A percentile compares a stretch with the other conserved stretches of the same genome.
These are phyloP conservation scores for Haplochromis burtoni DNA, from an alignment of 2,113 vertebrate genomes.

Conservation along the genomic window DNA sequence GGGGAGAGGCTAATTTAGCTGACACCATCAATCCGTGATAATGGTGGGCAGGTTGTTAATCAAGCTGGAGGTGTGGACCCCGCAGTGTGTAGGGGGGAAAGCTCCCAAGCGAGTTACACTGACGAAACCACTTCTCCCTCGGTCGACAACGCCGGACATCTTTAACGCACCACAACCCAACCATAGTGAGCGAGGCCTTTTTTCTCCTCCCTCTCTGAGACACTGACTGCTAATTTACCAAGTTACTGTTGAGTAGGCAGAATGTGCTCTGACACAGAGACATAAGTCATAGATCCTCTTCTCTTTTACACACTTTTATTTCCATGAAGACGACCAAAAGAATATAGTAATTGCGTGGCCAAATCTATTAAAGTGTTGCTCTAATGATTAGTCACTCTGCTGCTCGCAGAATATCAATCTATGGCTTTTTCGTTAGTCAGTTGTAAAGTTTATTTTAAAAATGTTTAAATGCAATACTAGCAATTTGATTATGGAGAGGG, in stretches of 20 bases:
- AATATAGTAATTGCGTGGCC: not conserved
- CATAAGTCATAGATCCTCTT: not conserved
- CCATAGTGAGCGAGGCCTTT: not conserved
- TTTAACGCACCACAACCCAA: slow-evolving; percentile 39
- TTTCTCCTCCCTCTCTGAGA: not conserved
- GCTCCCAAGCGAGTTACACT: slow-evolving; percentile 43
- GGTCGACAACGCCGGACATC: slow-evolving; percentile 31
- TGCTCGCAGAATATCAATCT: not conserved
- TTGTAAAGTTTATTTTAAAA: not conserved
- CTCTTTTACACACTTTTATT: not conserved
- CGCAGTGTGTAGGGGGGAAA: slow-evolving; percentile 1
- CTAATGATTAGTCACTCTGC: not conserved
- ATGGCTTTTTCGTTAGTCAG: not conserved
- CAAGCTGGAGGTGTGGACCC: slow-evolving; percentile 53
- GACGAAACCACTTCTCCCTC: not conserved
- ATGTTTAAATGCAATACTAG: not conserved
- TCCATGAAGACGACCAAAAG: not conserved
- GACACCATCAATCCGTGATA: slow-evolving; percentile 60
- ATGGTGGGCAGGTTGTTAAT: slow-evolving; percentile 68
- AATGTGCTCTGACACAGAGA: not conserved
- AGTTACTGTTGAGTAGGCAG: slow-evolving; percentile 26
- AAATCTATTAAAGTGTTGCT: not conserved
- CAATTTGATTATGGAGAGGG: not conserved
- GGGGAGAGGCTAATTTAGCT: slow-evolving; percentile 68
- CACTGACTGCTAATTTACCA: not conserved